Base-by-base conservation (phyloP, 2,113 vertebrate species). In the Prinia subflava region DNA sequence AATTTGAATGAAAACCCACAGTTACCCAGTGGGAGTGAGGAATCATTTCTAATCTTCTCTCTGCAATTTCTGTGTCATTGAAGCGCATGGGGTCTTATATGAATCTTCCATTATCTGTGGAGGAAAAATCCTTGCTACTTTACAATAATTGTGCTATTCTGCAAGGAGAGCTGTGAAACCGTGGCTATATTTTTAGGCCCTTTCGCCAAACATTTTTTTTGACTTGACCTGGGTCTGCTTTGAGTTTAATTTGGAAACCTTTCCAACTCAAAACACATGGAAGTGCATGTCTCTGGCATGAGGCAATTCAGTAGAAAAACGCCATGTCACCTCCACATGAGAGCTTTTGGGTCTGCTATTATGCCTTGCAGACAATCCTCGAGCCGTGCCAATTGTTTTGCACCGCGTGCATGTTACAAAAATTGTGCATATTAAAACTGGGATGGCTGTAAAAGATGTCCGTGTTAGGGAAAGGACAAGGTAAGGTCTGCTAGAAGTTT, bases 1-100 rank as follows among this genome's bases (percentile, higher is more conserved):
- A 87, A 85, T 85, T 89, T 68, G 62, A 49, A 67, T 49, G 81
- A 52, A 83, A 91, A 87, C 31, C 24, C 69, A 44, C 9, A 74
- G 52, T 64, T 94, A 91, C 41, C 22, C 65, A 75, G 57, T 64
- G 62, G 62, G 65, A 88, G 82, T 42, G 23, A 92, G 65, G 67
- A 89, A 73, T 76, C 28, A 39, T 71, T 92, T 94, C 74, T 68
- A 46, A 82, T 30, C 3, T 3, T 74, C 28, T 59, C 21, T 76
- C 42, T 1, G 1, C 39, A 80, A 35, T 74, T 83, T 83, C 4
- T 4, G 20, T 50, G 62, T 53, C 4, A 7, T 19, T 49, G 53
- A 87, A 92, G 75, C 0, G 0, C 18, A 52, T 0, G 0, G 11
- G 18, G 13, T 56, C 30, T 77, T 42, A 20, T 9, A 12, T 50